Evolutionary conservation across 2,888 invertebrate species (phyloP), one percentile per base, ranked within the genome.

Genomic region (Deladenus siricidicola): DNA sequence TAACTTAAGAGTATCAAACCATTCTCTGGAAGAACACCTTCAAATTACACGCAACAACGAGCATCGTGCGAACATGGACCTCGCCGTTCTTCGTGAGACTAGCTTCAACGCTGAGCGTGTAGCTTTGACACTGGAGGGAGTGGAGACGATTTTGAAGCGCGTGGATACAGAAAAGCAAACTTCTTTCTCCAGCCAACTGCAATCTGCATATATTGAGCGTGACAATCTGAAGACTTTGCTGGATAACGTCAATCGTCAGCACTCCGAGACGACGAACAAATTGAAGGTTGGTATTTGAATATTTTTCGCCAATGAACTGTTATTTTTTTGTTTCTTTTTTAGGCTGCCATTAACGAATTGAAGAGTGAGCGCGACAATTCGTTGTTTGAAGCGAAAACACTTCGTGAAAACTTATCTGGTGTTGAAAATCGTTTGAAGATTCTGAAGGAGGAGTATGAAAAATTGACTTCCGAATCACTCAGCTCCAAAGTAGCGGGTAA

Each of bases 71-170:
- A 59, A 44, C 24, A 58, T 56, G 21, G 67, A 68, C 42, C 28
- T 68, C 23, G 56, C 59, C 14, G 55, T 65, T 21, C 49, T 66
- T 23, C 60, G 62, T 1, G 24, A 43, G 17, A 58, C 54, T 19
- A 30, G 28, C n/a, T 62, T 62, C 28, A 62, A 64, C 23, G 63
- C 49, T 30, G 68, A 68, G 34, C 58, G 64, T 21, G 59, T 65
- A 49, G 60, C 67, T 24, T n/a, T 67, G 10, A 56, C 67, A 10
- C 44, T 65, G 10, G 53, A 65, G 34, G 60, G 45, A n/a, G 51
- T 65, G 45, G 56, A 67, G 49, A 47, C 45, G n/a, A 47, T 57
- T 21, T 57, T 65, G 8, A 59, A 66, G 29, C 50, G 58, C 17
- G 54, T 67, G 10, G 66, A 59, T 17, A 62, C 48, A 4, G 65